phyloP scores from a whole-genome alignment of 2,888 invertebrate species.

The Ectemnius continuus region DNA sequence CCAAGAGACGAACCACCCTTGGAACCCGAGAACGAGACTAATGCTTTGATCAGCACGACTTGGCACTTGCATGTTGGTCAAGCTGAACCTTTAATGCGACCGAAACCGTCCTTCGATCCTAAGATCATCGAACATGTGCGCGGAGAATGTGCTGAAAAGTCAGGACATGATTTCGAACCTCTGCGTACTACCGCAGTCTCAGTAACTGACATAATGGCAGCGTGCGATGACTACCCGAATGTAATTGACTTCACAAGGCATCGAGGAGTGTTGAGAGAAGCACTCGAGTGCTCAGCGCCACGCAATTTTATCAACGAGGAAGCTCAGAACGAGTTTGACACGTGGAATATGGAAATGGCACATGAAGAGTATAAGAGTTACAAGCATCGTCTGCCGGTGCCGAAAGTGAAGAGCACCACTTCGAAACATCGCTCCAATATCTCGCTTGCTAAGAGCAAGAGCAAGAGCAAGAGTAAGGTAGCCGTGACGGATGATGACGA shows the following conservation, averaged over 20 bases:
- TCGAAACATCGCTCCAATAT: no score
- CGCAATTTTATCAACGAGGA: constrained; percentile 57
- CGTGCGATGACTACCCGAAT: constrained; percentile 63
- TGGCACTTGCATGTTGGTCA: constrained; percentile 68
- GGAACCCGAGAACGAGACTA: constrained; percentile 49
- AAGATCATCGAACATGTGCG: constrained; percentile 21
- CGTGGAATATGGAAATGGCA: constrained; percentile 55
- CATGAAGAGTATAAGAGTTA: constrained; percentile 57
- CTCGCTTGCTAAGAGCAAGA: no score
- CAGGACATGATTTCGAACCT: constrained; percentile 10
- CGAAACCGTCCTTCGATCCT: constrained; percentile 43
- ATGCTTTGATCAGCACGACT: constrained; percentile 59
- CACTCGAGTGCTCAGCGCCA: constrained; percentile 50
- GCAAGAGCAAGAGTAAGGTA: no score
- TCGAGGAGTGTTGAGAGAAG: constrained; percentile 6
- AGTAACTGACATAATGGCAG: constrained; percentile 45
- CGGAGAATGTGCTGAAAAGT: constrained; percentile 32
- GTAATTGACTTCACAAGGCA: constrained; percentile 59
- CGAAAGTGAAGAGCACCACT: background rate
- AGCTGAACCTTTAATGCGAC: constrained; percentile 43
- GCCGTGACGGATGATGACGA: constrained; percentile 31
- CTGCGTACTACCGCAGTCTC: constrained; percentile 22
- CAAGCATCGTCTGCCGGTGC: constrained; percentile 50
- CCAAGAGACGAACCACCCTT: constrained; percentile 42
- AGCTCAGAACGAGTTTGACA: constrained; percentile 53